phyloP scores from a whole-genome alignment of 2,113 vertebrate species.

The Micromys minutus region DNA sequence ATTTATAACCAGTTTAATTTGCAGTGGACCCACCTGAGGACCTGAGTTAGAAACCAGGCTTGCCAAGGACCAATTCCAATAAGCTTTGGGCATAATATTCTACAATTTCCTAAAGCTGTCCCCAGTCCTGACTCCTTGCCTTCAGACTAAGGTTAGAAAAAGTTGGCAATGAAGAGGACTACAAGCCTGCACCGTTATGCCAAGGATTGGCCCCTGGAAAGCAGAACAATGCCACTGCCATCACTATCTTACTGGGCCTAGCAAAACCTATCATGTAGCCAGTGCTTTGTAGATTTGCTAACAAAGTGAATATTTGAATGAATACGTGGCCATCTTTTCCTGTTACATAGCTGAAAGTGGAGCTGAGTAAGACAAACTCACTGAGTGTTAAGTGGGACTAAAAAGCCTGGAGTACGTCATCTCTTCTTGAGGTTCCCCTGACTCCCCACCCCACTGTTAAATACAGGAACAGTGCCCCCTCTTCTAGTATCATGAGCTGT shows the following conservation, averaged over 20 bases:
- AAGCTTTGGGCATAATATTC: not conserved
- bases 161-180: not conserved
- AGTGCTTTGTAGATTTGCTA: not conserved
- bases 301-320: not conserved
- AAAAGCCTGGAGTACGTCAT: not conserved
- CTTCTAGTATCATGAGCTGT: not conserved
- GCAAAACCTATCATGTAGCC: not conserved
- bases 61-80: not conserved
- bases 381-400: not conserved
- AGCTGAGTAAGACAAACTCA: not conserved
- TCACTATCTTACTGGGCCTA: not conserved
- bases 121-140: not conserved
- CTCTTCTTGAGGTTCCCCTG: too few relatives aligned
- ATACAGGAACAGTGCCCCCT: not conserved
- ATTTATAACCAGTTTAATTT: not conserved
- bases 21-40: not conserved
- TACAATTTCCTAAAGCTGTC: not conserved
- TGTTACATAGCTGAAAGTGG: not conserved
- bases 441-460: accelerated
- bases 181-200: not conserved
- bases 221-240: not conserved
- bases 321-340: not conserved
- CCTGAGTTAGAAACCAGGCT: not conserved
- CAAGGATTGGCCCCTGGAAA: not conserved
- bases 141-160: not conserved